Percentiles rank a stretch among this genome's conserved stretches.
Evolutionary conservation across 2,888 invertebrate genomes (phyloP).

Genomic region (Sarcophaga variegata): DNA sequence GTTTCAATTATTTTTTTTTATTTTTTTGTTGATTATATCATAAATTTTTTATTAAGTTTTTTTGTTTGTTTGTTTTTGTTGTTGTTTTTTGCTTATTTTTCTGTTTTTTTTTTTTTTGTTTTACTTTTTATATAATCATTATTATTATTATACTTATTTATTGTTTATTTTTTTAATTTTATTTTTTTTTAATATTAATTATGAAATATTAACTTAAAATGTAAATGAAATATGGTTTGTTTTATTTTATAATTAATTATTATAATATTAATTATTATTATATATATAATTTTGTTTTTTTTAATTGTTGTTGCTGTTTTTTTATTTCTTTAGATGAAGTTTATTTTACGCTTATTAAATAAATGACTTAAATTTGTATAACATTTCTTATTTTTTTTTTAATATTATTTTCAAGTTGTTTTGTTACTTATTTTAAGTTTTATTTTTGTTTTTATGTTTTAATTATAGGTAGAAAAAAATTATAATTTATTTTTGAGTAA

Average conservation of each 20-base stretch:
- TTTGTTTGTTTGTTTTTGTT: constrained; percentile 69
- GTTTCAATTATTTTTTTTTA: constrained; percentile 47
- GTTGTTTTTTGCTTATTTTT: constrained; percentile 64
- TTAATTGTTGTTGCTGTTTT: constrained; percentile 45
- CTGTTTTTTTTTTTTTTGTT: constrained; percentile 27
- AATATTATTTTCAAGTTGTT: constrained; percentile 59
- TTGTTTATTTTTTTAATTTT: constrained; percentile 36
- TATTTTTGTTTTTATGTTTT: constrained; percentile 24
- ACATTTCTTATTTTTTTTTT: constrained; percentile 71
- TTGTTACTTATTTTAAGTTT: constrained; percentile 23
- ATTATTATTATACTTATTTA: constrained; percentile 65
- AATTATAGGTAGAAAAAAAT: constrained; percentile 59
- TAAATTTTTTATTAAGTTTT: constrained; percentile 80
- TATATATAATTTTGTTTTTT: constrained; percentile 42
- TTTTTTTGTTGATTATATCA: constrained; percentile 77
- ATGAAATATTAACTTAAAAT: constrained; percentile 67
- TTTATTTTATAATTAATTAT: constrained; percentile 54
- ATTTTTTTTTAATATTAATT: constrained; percentile 64
- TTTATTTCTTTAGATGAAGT: constrained; percentile 60
- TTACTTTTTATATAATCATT: constrained; percentile 71
- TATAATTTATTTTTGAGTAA: constrained; percentile 36
- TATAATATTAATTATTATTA: constrained; percentile 36
- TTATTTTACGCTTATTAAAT: constrained; percentile 74
- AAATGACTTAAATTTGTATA: constrained; percentile 76
- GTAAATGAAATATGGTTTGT: constrained; percentile 65